These are phyloP conservation scores for Sciaenops ocellatus DNA, from an alignment of 2,797 vertebrate species.

Conservation along the genomic window DNA sequence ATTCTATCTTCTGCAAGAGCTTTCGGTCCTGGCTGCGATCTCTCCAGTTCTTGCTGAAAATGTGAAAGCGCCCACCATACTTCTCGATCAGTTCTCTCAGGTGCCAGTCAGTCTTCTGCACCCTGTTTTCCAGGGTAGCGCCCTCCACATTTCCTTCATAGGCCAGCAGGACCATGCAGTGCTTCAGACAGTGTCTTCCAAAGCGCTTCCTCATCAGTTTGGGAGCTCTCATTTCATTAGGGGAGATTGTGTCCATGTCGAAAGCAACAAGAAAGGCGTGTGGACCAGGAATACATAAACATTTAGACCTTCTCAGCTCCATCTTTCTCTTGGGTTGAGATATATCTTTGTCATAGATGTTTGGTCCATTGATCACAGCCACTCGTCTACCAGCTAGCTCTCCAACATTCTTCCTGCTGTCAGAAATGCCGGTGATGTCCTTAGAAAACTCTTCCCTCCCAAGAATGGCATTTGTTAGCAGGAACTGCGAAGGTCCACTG, in stretches of 20 bases:
- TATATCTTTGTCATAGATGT: slow-evolving; percentile 82
- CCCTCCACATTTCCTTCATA: slow-evolving; percentile 71
- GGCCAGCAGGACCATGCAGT: slow-evolving; percentile 81
- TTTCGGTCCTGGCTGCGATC: slow-evolving; percentile 71
- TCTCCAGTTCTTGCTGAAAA: slow-evolving; percentile 82
- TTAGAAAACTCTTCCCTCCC: slow-evolving; percentile 77
- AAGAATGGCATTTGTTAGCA: slow-evolving; percentile 81
- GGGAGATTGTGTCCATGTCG: slow-evolving; percentile 82
- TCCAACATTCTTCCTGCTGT: slow-evolving; percentile 74
- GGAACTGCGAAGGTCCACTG: slow-evolving; percentile 81
- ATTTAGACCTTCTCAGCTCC: slow-evolving; percentile 83
- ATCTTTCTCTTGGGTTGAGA: slow-evolving; percentile 75
- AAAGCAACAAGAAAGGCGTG: slow-evolving; percentile 85
- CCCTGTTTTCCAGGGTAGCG: slow-evolving; percentile 61
- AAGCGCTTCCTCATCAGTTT: slow-evolving; percentile 77
- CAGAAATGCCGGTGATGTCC: slow-evolving; percentile 66
- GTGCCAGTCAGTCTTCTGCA: slow-evolving; percentile 77
- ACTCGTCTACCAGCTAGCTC: slow-evolving; percentile 78
- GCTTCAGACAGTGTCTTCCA: slow-evolving; percentile 74
- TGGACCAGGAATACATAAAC: slow-evolving; percentile 84
- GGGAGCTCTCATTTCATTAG: slow-evolving; percentile 73
- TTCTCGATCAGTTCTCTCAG: slow-evolving; percentile 79
- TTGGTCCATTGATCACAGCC: slow-evolving; percentile 80
- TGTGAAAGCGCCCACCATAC: slow-evolving; percentile 79
- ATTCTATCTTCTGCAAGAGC: slow-evolving; percentile 82